Evolutionary conservation across 2,888 invertebrate genomes (phyloP).

Genomic region (Caenorhabditis sp.): DNA sequence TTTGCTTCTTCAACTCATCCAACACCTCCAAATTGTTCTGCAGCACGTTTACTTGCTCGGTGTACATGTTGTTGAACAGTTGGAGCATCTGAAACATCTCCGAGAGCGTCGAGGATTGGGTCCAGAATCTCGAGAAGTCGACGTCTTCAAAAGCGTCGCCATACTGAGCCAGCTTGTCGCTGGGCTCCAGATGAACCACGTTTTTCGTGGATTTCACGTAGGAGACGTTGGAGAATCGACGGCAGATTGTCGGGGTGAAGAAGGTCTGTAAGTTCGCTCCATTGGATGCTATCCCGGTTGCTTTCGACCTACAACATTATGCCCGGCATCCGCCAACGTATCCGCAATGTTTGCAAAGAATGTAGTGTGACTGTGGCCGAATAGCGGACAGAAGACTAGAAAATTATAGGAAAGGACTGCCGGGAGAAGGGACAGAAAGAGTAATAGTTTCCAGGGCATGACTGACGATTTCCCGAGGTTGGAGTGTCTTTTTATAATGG

Average conservation of each 20-base stretch:
- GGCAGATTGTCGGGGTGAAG: conserved; percentile 29
- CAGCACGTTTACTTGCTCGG: conserved; percentile 17
- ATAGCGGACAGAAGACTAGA: conserved; percentile 42
- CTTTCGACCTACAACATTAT: conserved; percentile 55
- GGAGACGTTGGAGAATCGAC: conserved; percentile 11
- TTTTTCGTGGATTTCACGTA: conserved; percentile 22
- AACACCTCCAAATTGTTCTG: conserved; percentile 1
- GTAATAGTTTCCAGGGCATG: neutral
- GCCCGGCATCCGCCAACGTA: conserved; percentile 50
- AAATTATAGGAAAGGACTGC: conserved; percentile 31
- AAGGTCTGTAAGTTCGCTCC: conserved; percentile 7
- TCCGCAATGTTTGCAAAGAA: conserved; percentile 45
- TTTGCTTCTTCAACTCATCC: conserved; percentile 17
- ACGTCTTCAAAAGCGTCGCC: conserved; percentile 15
- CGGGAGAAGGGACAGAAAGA: neutral
- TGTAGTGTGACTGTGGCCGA: conserved; percentile 53
- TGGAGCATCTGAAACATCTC: conserved; percentile 6
- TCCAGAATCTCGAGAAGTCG: conserved; percentile 21
- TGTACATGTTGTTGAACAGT: conserved; percentile 15
- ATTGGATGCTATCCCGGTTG: too few relatives aligned
- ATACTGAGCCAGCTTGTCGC: neutral
- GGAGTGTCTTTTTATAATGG: neutral
- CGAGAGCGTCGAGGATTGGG: conserved; percentile 4
- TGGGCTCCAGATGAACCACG: conserved; percentile 34
- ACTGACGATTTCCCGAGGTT: neutral